Base-by-base conservation (phyloP, 2,888 invertebrate species). In the Leucophora obtusa region DNA sequence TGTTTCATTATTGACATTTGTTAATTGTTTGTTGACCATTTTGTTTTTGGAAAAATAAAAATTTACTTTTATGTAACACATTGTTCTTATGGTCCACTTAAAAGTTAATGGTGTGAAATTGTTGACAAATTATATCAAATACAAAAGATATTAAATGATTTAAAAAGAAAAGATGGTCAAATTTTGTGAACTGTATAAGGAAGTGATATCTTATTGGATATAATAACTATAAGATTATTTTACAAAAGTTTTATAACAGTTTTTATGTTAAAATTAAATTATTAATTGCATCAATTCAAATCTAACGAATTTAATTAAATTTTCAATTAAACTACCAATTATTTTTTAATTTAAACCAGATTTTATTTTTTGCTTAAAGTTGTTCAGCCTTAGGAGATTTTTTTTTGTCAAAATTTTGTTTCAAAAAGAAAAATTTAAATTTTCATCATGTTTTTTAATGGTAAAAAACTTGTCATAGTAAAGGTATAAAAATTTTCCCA, bases 11-110 rank as follows among this genome's bases (percentile, higher is more conserved):
- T 81, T 81, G 80, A 76, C 80, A 73, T 76, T 81, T 65, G 65
- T 81, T 81, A 73, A 81, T 81, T 76, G 72, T 76, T 81, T 81
- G 72, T 76, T 81, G 80, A 81, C 80, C 76, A 69, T 50, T 62
- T 33, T 65, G 24, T 62, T 33, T 70, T 51, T 76, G 58, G 51
- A 58, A 70, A 70, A 56, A 76, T 63, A 38, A 28, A 7, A 70
- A 76, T 65, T 43, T 63, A 56, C n/a, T 69, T 69, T 76, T 70
- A 65, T 58, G 63, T 76, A 76, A 70, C 53, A 59, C 63, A 43
- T 70, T 76, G n/a, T 51, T 51, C 56, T 63, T 54, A 11, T 24
- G 70, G 56, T 76, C 63, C 76, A 76, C 76, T 70, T 66, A n/a
- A 65, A 58, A 73, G 3, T n/a, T 47, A 11, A 47, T 47, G 43